Conservation (phyloP, 2,888 invertebrate species). For the Agriopis leucophaearia region DNA sequence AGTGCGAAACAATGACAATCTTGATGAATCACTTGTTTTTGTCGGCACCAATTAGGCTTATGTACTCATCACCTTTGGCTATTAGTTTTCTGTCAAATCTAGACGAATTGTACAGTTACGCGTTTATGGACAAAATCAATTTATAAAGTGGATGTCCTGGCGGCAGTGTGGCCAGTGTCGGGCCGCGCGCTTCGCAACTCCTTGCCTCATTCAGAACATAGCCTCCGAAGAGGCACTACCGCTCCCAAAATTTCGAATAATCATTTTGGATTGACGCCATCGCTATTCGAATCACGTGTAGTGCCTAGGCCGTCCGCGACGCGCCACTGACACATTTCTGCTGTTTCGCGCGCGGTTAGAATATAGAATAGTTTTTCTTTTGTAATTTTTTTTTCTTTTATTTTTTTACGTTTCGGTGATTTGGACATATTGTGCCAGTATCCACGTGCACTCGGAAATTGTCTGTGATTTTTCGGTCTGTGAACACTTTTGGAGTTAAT, state of each 20-base stretch:
- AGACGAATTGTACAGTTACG: conserved; percentile 75
- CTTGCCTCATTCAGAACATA: conserved; percentile 74
- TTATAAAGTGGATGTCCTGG: conserved; percentile 85
- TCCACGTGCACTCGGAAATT: conserved; percentile 62
- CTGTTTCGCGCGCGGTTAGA: conserved; percentile 80
- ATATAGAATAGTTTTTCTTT: conserved; percentile 76
- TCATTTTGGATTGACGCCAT: conserved; percentile 66
- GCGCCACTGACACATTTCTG: conserved; percentile 86
- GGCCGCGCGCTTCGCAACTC: conserved; percentile 61
- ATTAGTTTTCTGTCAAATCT: conserved; percentile 46
- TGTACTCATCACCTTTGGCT: conserved; percentile 22
- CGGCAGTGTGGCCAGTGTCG: conserved; percentile 41
- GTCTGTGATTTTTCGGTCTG: conserved; percentile 56
- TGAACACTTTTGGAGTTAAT: conserved; percentile 56
- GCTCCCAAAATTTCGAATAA: conserved; percentile 76
- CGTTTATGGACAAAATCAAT: conserved; percentile 78
- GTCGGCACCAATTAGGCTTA: conserved; percentile 34
- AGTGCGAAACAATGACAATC: conserved; percentile 22
- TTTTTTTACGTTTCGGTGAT: conserved; percentile 67
- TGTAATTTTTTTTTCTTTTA: conserved; percentile 58
- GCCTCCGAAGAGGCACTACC: conserved; percentile 74
- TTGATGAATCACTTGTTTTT: conserved; percentile 36
- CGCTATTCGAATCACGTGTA: conserved; percentile 72
- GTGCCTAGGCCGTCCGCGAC: conserved; percentile 80
- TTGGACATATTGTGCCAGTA: conserved; percentile 66